A percentile compares a stretch with the other conserved stretches of the same genome.
Conservation (phyloP, 2,888 invertebrate genomes). For the Ptilodon capucinus region DNA sequence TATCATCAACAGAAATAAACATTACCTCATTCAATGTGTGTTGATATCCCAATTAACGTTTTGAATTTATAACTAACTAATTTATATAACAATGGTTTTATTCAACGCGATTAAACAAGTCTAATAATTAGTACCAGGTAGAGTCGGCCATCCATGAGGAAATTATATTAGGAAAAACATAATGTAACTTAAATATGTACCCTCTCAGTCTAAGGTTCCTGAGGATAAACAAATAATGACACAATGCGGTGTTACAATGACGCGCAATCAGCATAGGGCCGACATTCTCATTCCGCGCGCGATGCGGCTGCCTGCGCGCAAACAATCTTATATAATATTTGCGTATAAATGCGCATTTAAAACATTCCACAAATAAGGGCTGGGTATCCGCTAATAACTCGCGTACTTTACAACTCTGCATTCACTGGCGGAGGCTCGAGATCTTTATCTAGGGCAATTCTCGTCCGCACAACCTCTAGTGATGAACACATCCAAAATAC, state of each 20-base stretch:
- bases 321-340: conserved; percentile 60
- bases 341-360: conserved; percentile 57
- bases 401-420: conserved; percentile 41
- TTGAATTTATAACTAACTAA: background rate
- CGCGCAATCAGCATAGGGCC: conserved; percentile 26
- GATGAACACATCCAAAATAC: conserved; percentile 10
- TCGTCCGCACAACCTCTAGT: conserved; percentile 9
- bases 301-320: conserved; percentile 43
- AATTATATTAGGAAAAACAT: too few relatives aligned
- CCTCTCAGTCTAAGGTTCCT: background rate
- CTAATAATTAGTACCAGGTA: background rate
- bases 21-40: background rate
- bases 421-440: conserved; percentile 31
- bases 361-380: conserved; percentile 66
- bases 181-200: background rate
- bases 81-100: background rate
- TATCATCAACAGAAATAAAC: background rate
- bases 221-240: background rate
- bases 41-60: background rate
- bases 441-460: conserved; percentile 35
- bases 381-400: conserved; percentile 48
- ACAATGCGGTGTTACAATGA: conserved; percentile 25
- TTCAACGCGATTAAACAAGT: background rate
- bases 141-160: background rate
- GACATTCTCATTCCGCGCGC: conserved; percentile 55